These are phyloP conservation scores for Spea multiplicata DNA, from an alignment of 2,113 vertebrate species.

Conservation along the genomic window DNA sequence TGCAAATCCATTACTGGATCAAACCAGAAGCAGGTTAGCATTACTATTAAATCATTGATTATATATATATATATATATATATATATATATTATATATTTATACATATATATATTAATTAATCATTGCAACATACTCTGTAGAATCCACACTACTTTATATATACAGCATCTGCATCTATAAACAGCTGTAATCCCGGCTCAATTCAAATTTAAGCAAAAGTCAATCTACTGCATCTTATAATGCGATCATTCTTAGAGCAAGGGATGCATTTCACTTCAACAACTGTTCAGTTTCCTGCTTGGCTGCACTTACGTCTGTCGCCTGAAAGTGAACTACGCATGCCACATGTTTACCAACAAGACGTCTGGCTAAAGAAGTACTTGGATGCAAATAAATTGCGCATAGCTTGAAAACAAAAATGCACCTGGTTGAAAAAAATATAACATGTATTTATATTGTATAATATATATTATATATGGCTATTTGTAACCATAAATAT, in stretches of 20 bases:
- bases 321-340: constrained; percentile 54
- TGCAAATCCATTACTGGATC: too few relatives aligned
- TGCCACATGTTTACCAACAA: constrained; percentile 47
- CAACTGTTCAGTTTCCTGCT: constrained; percentile 60
- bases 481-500: too few relatives aligned
- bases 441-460: too few relatives aligned
- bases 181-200: constrained; percentile 24
- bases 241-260: constrained; percentile 52
- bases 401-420: background rate
- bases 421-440: too few relatives aligned
- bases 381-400: constrained; percentile 17
- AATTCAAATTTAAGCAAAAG: constrained; percentile 52
- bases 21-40: too few relatives aligned
- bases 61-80: too few relatives aligned
- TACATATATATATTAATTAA: too few relatives aligned
- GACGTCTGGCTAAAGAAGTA: constrained; percentile 51
- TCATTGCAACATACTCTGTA: too few relatives aligned
- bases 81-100: too few relatives aligned
- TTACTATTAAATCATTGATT: too few relatives aligned
- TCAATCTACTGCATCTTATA: constrained; percentile 57
- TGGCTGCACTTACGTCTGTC: constrained; percentile 57
- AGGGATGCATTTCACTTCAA: constrained; percentile 58
- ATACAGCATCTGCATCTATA: background rate
- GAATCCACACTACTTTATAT: background rate
- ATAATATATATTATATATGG: too few relatives aligned